Evolutionary conservation across 2,888 invertebrate genomes (phyloP).

Genomic region (Heliothis peltigera): DNA sequence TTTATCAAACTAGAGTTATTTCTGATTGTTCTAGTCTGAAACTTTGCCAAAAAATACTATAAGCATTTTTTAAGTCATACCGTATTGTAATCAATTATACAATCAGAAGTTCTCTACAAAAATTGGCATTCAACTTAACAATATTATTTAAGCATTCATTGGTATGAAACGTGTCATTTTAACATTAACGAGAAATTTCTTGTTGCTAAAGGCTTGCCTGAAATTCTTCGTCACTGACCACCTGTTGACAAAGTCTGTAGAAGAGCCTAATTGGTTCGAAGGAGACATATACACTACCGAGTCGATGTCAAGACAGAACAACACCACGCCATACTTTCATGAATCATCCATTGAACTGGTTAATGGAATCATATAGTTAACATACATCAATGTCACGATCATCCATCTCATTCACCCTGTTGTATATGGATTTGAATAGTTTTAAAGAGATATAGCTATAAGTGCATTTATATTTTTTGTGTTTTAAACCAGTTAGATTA

Average conservation of each 20-base stretch:
- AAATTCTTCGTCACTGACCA: conserved; percentile 90
- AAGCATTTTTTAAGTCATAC: not conserved
- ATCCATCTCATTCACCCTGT: conserved; percentile 76
- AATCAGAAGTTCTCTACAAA: conserved; percentile 38
- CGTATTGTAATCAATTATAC: not conserved
- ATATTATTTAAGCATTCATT: conserved; percentile 17
- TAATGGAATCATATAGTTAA: conserved; percentile 86
- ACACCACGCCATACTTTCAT: conserved; percentile 78
- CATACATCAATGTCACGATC: conserved; percentile 68
- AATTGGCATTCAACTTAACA: conserved; percentile 35
- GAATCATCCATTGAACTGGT: conserved; percentile 86
- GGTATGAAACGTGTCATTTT: conserved; percentile 41
- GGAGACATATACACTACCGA: conserved; percentile 82
- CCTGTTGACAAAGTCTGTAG: conserved; percentile 86
- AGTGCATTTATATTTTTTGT: conserved; percentile 65
- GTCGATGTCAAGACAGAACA: conserved; percentile 80
- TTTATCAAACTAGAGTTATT: conserved; percentile 40
- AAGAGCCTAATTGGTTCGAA: conserved; percentile 87
- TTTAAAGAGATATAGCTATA: conserved; percentile 75
- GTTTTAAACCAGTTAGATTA: conserved; percentile 37
- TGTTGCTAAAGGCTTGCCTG: conserved; percentile 89
- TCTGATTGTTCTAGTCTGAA: conserved; percentile 16
- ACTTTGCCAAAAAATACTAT: not conserved
- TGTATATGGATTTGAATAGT: conserved; percentile 73
- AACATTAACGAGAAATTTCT: conserved; percentile 75